Evolutionary conservation across 1,140 invertebrate genomes (phyloP), one percentile per base, ranked within the genome.

Genomic region (Pogonomyrmex californicus): DNA sequence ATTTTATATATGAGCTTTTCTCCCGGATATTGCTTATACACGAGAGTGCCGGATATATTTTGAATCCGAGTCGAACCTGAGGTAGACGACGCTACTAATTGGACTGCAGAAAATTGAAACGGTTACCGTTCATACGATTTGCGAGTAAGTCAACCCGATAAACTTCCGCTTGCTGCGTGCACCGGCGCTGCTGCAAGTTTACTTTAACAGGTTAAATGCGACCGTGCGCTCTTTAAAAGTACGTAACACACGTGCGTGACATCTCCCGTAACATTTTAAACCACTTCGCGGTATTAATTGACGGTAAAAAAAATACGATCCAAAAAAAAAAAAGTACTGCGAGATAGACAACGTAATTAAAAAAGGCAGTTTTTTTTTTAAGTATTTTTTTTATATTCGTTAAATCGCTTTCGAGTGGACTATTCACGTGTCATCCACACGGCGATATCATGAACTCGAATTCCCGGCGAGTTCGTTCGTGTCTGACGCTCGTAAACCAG

Each of bases 41-140:
- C 30, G 62, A 68, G 33, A 9, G 44, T 47, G 9, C 30, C 33
- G n/a, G 30, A 38, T 73, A 36, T 73, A 60, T 75, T 60, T 49
- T 7, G 23, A 23, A 23, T 23, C 23, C 23, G 23, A 23, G 23
- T 4, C 14, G 4, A 41, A 4, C 54, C 47, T 2, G n/a, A 38
- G 17, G 17, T 36, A 7, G 51, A 58, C 49, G 14, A 44, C n/a
- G n/a, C n/a, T n/a, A n/a, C 54, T 83, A 83, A 83, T 83, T 75
- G 68, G 33, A 23, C 54, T 47, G 30, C 54, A 54, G 68, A 60
- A 75, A 60, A 75, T 62, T 44, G 79, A 75, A 62, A 75, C 51
- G 23, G 5, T 38, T 36, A 63, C 17, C 44, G n/a, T n/a, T 58
- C 44, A 9, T 14, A n/a, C 9, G 4, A 30, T 47, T 51, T 1